Base-by-base conservation (phyloP, 2,113 vertebrate genomes). In the Cyanistes caeruleus region DNA sequence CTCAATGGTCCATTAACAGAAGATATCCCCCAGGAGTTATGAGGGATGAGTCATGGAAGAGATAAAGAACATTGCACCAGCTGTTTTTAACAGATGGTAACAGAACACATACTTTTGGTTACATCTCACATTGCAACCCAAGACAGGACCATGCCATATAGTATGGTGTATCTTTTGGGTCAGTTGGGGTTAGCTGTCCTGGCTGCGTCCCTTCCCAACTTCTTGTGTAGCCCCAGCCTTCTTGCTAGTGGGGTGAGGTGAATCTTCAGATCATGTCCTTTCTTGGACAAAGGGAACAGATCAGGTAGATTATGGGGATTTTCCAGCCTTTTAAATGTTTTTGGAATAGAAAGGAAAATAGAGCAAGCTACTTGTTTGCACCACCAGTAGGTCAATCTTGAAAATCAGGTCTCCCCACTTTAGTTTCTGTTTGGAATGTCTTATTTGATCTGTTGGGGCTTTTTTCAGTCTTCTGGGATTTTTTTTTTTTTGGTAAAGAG, bases 371-470 rank as follows among this genome's bases (percentile, higher is more conserved):
- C 4, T 44, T 23, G 9, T 53, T 70, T 53, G 33, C 9, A 53
- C 5, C 8, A 65, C 17, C 11, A 37, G 41, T 11, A 60, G 17
- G 20, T n/a, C 2, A 0, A 0, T 22, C 24, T 62, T 65, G 46
- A 52, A 96, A 53, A 82, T 6, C 13, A 14, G 12, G 7, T 82
- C 31, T 86, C 37, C n/a, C 43, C 83, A 1, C 4, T 31, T 70
- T 78, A 55, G 11, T 78, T 95, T 82, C 79, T 75, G 7, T 49
- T 87, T 76, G 53, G 16, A 76, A 73, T 43, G 16, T 35, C 13
- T 75, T 79, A 51, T 13, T 63, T 24, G 15, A 63, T 30, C 1
- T 63, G 1, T 9, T 16, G 8, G 4, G 5, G 3, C 27, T 17
- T 25, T 19, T 28, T 48, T 58, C 4, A 10, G 31, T 48, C 22